phyloP scores from a whole-genome alignment of 2,888 invertebrate species.

The Acronicta alni region DNA sequence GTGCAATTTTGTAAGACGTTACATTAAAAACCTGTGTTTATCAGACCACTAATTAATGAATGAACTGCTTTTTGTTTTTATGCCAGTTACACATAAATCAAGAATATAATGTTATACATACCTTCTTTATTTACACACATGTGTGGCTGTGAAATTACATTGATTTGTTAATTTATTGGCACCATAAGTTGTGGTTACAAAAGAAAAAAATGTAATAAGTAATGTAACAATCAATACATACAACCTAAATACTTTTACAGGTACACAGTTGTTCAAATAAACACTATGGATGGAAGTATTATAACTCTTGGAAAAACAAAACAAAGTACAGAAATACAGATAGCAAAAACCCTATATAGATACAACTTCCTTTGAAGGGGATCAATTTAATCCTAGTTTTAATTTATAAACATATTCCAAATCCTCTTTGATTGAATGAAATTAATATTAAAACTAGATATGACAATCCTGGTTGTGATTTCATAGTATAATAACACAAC shows the following conservation, averaged over 20 bases:
- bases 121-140: conserved; percentile 30
- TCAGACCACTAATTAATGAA: conserved; percentile 15
- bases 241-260: conserved; percentile 45
- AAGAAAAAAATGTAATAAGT: conserved; percentile 1
- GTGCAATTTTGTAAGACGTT: not conserved
- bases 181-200: conserved; percentile 1
- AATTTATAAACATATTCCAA: conserved; percentile 62
- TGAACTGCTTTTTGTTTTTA: conserved; percentile 24
- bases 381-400: conserved; percentile 83
- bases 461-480: conserved; percentile 68
- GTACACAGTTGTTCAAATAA: conserved; percentile 48
- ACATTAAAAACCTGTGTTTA: conserved; percentile 5
- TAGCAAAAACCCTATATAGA: conserved; percentile 54
- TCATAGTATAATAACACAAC: conserved; percentile 59
- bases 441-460: conserved; percentile 37
- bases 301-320: conserved; percentile 45
- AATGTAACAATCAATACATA: conserved; percentile 23
- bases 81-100: conserved; percentile 21
- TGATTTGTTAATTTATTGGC: conserved; percentile 13
- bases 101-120: conserved; percentile 11
- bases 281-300: conserved; percentile 55
- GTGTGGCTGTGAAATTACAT: conserved; percentile 4
- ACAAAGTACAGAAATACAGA: conserved; percentile 51
- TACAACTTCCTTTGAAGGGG: conserved; percentile 76
- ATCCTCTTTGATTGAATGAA: conserved; percentile 44